These are phyloP conservation scores for Atrichornis clamosus DNA, from an alignment of 2,113 vertebrate species.

Conservation along the genomic window DNA sequence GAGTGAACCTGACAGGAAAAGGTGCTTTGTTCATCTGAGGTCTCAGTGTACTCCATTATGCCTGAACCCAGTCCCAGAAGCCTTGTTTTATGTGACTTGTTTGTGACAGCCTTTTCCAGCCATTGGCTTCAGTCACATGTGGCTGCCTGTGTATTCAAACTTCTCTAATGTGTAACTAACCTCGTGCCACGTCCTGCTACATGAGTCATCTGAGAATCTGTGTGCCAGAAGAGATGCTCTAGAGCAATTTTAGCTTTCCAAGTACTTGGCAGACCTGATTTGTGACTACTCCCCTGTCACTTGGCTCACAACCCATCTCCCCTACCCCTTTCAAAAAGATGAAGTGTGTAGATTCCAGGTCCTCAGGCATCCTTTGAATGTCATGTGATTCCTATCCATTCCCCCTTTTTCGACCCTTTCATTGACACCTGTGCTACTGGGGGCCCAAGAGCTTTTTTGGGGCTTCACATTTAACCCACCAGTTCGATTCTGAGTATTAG, in stretches of 20 bases:
- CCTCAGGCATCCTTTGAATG: neutral
- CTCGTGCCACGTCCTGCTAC: fast-evolving
- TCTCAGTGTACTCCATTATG: fast-evolving
- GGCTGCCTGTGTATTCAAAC: neutral
- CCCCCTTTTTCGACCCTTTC: neutral
- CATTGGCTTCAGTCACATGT: neutral
- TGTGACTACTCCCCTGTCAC: neutral
- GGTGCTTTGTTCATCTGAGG: neutral
- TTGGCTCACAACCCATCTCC: neutral
- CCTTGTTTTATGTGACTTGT: neutral
- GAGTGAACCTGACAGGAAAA: neutral
- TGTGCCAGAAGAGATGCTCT: neutral
- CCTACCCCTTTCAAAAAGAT: neutral
- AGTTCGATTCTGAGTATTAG: neutral
- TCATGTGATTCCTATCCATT: neutral
- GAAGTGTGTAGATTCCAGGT: neutral
- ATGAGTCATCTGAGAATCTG: neutral
- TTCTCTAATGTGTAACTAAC: neutral
- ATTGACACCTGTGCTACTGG: neutral
- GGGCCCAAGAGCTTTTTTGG: neutral
- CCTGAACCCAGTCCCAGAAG: neutral
- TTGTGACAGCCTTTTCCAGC: neutral
- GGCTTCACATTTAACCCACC: neutral
- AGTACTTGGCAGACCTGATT: neutral
- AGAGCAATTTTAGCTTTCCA: neutral